These are phyloP conservation scores for Discoglossus pictus DNA, from an alignment of 2,797 vertebrate genomes.

Conservation along the genomic window DNA sequence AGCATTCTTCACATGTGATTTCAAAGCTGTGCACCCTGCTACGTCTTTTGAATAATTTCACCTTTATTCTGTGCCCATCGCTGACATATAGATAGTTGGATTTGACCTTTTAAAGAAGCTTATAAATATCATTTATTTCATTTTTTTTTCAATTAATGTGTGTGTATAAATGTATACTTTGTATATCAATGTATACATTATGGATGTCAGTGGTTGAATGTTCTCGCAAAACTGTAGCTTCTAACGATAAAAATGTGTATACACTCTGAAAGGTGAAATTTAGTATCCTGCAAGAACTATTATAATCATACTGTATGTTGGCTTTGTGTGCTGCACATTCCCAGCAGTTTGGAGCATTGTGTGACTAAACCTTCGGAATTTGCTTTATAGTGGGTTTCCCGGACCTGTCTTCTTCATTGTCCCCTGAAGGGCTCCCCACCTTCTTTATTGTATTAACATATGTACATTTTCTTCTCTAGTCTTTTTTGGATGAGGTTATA, in stretches of 20 bases:
- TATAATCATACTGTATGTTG: constrained; percentile 3
- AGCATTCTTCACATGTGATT: too few relatives aligned
- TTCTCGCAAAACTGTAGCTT: neutral
- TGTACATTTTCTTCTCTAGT: constrained; percentile 30
- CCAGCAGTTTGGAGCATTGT: neutral
- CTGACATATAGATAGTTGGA: too few relatives aligned
- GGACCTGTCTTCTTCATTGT: constrained; percentile 8
- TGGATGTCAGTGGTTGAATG: constrained; percentile 13
- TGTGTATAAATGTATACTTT: too few relatives aligned
- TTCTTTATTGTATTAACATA: constrained; percentile 43
- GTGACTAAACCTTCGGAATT: neutral
- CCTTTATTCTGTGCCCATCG: too few relatives aligned
- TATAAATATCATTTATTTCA: too few relatives aligned
- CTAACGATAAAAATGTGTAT: constrained; percentile 15
- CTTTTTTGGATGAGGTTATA: constrained; percentile 39
- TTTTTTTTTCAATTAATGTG: too few relatives aligned
- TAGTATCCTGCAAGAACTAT: constrained; percentile 22
- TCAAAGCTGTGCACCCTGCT: too few relatives aligned
- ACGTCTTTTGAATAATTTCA: too few relatives aligned
- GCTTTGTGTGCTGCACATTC: neutral
- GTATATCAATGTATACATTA: too few relatives aligned
- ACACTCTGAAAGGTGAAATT: constrained; percentile 16
- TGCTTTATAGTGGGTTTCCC: neutral
- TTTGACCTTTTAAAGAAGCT: too few relatives aligned
- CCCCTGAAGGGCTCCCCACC: neutral